Percentiles rank a stretch among this genome's conserved stretches.
Conservation (phyloP, 2,888 invertebrate genomes). For the Limenitis camilla region DNA sequence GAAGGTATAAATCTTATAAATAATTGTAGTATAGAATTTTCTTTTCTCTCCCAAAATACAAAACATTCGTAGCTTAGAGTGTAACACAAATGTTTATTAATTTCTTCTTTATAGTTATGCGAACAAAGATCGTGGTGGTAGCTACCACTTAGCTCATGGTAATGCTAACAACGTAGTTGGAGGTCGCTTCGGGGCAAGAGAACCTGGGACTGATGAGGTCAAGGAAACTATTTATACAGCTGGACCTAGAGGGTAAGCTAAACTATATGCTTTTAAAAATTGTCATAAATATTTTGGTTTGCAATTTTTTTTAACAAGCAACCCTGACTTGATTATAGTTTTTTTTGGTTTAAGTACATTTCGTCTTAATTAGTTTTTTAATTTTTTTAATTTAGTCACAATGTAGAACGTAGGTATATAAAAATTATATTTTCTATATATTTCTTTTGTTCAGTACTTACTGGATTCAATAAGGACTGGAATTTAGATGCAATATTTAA, state of each 20-base stretch:
- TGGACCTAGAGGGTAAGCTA: constrained; percentile 80
- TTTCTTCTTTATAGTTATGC: constrained; percentile 59
- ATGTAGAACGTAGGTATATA: too few species aligned
- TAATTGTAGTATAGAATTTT: background rate
- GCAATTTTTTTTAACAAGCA: background rate
- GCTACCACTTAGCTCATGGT: constrained; percentile 80
- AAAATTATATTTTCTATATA: too few species aligned
- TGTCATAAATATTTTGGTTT: background rate
- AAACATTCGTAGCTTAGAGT: background rate
- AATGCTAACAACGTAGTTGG: constrained; percentile 79
- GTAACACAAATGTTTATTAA: background rate
- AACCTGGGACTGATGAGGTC: constrained; percentile 80
- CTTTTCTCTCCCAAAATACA: background rate
- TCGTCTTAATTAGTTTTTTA: too few species aligned
- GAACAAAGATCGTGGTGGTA: constrained; percentile 80
- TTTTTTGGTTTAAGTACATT: too few species aligned
- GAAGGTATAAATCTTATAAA: too few species aligned
- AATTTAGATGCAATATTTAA: too few species aligned
- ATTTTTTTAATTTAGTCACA: too few species aligned
- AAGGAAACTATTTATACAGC: constrained; percentile 84
- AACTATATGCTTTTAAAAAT: background rate
- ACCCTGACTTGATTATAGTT: too few species aligned
- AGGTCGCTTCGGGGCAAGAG: constrained; percentile 82
- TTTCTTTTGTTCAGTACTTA: too few species aligned
- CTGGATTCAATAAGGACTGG: too few species aligned